Evolutionary conservation across 92 coral and sea anemone genomes (phyloP), one percentile per base, ranked within the genome.

Genomic region (Epizoanthus rinbou): DNA sequence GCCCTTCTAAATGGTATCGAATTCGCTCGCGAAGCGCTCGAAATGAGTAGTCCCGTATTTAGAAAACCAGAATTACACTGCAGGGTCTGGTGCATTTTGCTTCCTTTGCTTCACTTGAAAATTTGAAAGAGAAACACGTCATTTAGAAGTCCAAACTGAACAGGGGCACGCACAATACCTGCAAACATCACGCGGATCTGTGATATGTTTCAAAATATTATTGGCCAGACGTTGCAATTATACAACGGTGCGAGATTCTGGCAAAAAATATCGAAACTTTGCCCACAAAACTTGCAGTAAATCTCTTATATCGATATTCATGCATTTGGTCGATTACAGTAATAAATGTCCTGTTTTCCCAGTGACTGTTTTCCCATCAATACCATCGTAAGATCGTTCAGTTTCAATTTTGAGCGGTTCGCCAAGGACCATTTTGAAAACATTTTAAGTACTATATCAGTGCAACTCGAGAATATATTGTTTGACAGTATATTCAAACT

Each of bases 331-430:
- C 45, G 74, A 43, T 63, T 56, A 47, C 57, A 47, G 14, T 47
- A 47, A 47, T 9, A 69, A 75, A 41, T 71, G 19, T 14, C 66
- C 57, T 28, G 76, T 84, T 82, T 87, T 68, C 25, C 87, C 78
- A 60, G 86, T 78, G 82, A 60, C 82, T 89, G 80, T 85, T 82
- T 91, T 91, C 88, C 88, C 84, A 82, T 87, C 81, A 84, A 86
- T 90, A 86, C 86, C 85, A 91, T 88, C 43, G 43, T 37, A 37
- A 37, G 43, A 37, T 89, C 94, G 98, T 91, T 93, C 91, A 78
- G 92, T 93, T 93, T 91, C 98, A 94, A 91, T 85, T 91, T 91
- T 88, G 84, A 45, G 64, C 52, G 84, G 83, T 23, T 84, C 82
- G 88, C 86, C 74, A 87, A 63, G 89, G 86, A 41, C 70, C 91